Evolutionary conservation across 2,113 vertebrate genomes (phyloP), one percentile per base, ranked within the genome.

Genomic region (Anser cygnoides): DNA sequence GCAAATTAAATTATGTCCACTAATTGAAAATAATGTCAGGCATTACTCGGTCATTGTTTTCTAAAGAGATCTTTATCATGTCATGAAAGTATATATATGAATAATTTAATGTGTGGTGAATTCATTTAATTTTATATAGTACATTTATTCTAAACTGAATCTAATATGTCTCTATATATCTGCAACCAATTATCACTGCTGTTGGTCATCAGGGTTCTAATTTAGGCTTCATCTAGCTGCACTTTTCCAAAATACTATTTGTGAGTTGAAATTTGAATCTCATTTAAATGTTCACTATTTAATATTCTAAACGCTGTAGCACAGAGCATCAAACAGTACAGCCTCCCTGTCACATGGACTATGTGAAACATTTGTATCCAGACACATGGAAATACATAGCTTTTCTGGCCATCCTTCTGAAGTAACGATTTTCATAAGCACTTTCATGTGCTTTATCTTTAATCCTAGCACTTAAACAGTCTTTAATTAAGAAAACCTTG

Each of bases 341-440:
- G 22, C 11, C n/a, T 58, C 25, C 17, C 39, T 57, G 28, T 74
- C 46, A 63, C 20, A 6, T 1, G 4, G 63, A 26, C 44, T 66
- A 31, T 4, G 10, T 81, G 61, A 84, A 74, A 3, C 19, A 72
- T 84, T 84, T 59, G n/a, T 63, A 63, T 46, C 28, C 52, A 79
- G 70, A 15, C 21, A n/a, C 15, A 57, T 5, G n/a, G 1, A 0
- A 37, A 39, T 28, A 54, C 0, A 0, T 5, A 61, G 57, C 37
- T 79, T 72, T 84, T 71, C 70, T 85, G 66, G 49, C 19, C 71
- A 68, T 46, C 41, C 39, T 91, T 71, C 77, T 43, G 39, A 68
- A 62, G 29, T 43, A 31, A 26, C 21, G 21, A 46, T 75, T 91
- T 89, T 52, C 77, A 68, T 68, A 50, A 13, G 28, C 66, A 85